A percentile compares a stretch with the other conserved stretches of the same genome.
phyloP scores from a whole-genome alignment of 1,140 invertebrate species.

The Diuraphis noxia region DNA sequence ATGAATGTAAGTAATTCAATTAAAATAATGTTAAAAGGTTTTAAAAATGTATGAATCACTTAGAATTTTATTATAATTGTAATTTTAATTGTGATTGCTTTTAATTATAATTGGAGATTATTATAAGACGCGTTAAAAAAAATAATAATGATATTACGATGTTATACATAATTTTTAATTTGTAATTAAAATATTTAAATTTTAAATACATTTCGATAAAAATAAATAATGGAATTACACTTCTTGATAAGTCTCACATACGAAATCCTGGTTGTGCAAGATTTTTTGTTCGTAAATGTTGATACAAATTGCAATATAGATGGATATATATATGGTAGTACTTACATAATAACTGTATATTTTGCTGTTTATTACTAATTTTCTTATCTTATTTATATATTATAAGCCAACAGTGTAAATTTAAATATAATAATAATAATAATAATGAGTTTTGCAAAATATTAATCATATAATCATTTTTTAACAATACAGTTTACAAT shows the following conservation, averaged over 20 bases:
- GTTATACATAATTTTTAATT: background rate
- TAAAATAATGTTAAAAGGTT: too few relatives aligned
- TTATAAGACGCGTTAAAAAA: background rate
- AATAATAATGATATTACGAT: background rate
- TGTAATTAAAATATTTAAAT: background rate
- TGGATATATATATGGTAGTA: too few relatives aligned
- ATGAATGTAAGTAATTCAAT: background rate
- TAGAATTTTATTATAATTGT: background rate
- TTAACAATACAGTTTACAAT: too few relatives aligned
- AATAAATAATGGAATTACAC: background rate
- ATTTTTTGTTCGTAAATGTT: background rate
- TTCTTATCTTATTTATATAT: background rate
- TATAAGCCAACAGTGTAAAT: background rate
- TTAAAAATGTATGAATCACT: background rate
- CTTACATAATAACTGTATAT: background rate
- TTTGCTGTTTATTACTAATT: background rate
- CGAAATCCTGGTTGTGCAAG: background rate
- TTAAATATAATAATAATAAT: too few relatives aligned
- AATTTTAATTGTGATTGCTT: background rate
- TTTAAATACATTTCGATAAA: background rate
- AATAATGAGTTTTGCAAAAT: too few relatives aligned
- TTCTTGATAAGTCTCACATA: background rate
- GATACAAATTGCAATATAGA: background rate
- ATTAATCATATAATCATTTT: too few relatives aligned
- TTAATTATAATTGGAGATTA: background rate